Evolutionary conservation across 2,113 vertebrate genomes (phyloP).

Genomic region (Gavialis gangeticus): DNA sequence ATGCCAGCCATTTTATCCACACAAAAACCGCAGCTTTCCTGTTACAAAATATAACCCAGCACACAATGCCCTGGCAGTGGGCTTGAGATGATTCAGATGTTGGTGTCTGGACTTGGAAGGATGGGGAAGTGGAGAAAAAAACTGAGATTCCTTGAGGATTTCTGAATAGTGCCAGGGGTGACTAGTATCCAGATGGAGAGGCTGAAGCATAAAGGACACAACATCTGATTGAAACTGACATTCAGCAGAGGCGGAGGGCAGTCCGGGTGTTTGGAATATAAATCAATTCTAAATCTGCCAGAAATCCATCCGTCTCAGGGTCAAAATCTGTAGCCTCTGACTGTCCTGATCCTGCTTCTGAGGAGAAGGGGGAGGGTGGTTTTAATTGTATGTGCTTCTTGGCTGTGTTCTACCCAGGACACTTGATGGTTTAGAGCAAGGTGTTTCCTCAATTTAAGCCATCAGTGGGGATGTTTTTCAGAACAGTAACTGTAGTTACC

Average conservation of each 20-base stretch:
- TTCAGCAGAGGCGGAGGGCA: background rate
- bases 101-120: background rate
- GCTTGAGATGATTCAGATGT: background rate
- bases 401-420: conserved; percentile 23
- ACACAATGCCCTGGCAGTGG: background rate
- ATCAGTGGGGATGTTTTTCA: background rate
- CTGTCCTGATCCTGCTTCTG: background rate
- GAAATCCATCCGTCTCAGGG: background rate
- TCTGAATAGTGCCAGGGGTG: background rate
- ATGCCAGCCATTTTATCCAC: background rate
- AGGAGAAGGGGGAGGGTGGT: background rate
- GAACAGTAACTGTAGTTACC: background rate
- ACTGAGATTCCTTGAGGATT: background rate
- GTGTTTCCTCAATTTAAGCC: conserved; percentile 50
- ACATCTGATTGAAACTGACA: fast-evolving
- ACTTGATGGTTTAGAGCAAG: background rate
- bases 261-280: fast-evolving
- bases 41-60: background rate
- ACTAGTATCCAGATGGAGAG: fast-evolving
- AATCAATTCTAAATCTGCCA: background rate
- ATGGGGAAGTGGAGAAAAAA: background rate
- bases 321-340: background rate
- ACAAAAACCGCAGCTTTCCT: background rate
- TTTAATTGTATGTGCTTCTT: background rate
- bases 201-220: background rate